Evolutionary conservation across 2,113 vertebrate genomes (phyloP).

Genomic region (Ceyx melanurus): DNA sequence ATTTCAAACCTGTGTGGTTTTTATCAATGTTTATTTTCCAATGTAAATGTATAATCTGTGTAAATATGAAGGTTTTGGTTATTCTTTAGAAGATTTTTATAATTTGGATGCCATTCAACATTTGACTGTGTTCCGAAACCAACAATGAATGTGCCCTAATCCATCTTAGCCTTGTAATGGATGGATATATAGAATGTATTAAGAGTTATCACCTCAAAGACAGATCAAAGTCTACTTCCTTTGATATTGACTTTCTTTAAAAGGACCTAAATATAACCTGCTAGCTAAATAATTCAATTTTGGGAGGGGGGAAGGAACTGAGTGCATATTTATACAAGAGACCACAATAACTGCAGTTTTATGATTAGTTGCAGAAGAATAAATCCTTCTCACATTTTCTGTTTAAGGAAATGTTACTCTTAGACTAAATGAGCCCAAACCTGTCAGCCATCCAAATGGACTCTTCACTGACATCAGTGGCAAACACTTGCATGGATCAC

Average conservation of each 20-base stretch:
- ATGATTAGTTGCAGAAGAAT: neutral
- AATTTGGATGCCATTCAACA: conserved; percentile 37
- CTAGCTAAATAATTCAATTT: conserved; percentile 66
- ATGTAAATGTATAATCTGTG: neutral
- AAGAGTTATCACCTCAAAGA: conserved; percentile 64
- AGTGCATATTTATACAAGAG: conserved; percentile 22
- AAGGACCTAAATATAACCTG: conserved; percentile 60
- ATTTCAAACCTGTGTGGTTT: neutral
- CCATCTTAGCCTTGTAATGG: conserved; percentile 43
- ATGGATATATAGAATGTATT: conserved; percentile 57
- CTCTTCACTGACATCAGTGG: conserved; percentile 1
- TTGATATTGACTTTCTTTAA: conserved; percentile 67
- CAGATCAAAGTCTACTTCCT: conserved; percentile 62
- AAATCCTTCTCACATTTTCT: conserved; percentile 23
- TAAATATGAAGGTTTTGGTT: neutral
- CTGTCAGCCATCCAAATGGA: conserved; percentile 31
- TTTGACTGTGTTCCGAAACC: neutral
- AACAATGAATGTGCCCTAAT: conserved; percentile 3
- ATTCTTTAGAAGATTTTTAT: neutral
- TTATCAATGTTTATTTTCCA: neutral
- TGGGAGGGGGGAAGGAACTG: neutral
- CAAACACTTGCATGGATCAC: neutral
- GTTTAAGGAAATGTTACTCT: neutral
- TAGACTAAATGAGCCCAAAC: neutral
- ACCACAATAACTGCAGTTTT: neutral